Conservation (phyloP, 2,888 invertebrate species). For the Drosophila lutescens region DNA sequence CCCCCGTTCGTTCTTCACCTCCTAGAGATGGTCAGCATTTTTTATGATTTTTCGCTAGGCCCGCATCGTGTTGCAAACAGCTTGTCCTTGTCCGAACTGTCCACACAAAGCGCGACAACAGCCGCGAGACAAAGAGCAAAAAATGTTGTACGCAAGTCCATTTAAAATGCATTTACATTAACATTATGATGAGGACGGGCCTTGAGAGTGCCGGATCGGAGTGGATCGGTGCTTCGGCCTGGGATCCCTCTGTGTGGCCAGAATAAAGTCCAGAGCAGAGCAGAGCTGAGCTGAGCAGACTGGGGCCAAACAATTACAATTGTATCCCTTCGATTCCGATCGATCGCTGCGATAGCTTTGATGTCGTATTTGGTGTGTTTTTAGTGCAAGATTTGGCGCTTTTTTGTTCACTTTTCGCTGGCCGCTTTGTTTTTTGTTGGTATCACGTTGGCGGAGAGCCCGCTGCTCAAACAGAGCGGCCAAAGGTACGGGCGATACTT, state of each 20-base stretch:
- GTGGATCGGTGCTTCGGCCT: slow-evolving; percentile 10
- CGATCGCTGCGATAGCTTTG: slow-evolving; percentile 83
- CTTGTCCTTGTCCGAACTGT: slow-evolving; percentile 75
- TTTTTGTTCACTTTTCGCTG: slow-evolving; percentile 58
- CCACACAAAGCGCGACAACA: slow-evolving; percentile 74
- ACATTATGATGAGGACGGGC: slow-evolving; percentile 81
- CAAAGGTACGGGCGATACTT: slow-evolving; percentile 66
- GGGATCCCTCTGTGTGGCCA: slow-evolving; percentile 55
- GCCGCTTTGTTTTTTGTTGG: slow-evolving; percentile 11
- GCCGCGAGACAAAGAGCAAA: slow-evolving; percentile 51
- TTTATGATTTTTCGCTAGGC: slow-evolving; percentile 71
- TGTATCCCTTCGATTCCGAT: slow-evolving; percentile 71
- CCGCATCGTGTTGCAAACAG: slow-evolving; percentile 82
- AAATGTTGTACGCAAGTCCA: slow-evolving; percentile 81
- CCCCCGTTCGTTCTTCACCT: slow-evolving; percentile 13
- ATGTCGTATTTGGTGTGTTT: slow-evolving; percentile 83
- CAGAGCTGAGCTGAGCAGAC: too few relatives aligned
- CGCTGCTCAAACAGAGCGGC: slow-evolving; percentile 31
- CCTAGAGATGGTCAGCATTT: slow-evolving; percentile 10
- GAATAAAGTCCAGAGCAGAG: slow-evolving; percentile 10
- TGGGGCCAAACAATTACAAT: slow-evolving; percentile 50
- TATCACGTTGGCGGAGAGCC: slow-evolving; percentile 22
- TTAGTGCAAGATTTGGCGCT: slow-evolving; percentile 83
- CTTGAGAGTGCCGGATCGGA: slow-evolving; percentile 45
- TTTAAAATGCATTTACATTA: slow-evolving; percentile 84